phyloP scores from a whole-genome alignment of 1,140 invertebrate genomes.

The Ectropis grisescens region DNA sequence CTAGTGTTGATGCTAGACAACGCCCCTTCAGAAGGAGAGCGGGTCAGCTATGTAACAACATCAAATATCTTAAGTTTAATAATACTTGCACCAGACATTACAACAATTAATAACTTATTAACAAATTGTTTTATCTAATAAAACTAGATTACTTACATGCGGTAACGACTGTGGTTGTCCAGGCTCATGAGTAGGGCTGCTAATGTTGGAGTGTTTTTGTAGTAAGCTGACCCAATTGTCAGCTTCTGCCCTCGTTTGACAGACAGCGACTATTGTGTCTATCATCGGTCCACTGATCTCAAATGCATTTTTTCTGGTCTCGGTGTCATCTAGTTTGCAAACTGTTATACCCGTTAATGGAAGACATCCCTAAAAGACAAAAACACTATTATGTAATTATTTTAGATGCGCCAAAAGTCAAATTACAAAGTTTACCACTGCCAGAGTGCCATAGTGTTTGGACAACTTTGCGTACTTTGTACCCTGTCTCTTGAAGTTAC shows the following conservation, averaged over 20 bases:
- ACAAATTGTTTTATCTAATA: too few species aligned
- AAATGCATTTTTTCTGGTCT: constrained; percentile 89
- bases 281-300: constrained; percentile 94
- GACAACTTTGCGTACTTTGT: too few species aligned
- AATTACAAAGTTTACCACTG: too few species aligned
- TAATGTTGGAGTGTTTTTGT: constrained; percentile 73
- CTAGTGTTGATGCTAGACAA: constrained; percentile 65
- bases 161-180: constrained; percentile 62
- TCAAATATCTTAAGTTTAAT: constrained; percentile 14
- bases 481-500: too few species aligned
- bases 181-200: constrained; percentile 45
- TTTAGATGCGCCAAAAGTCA: too few species aligned
- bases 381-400: constrained; percentile 1
- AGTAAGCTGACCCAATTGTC: constrained; percentile 89
- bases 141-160: constrained; percentile 67
- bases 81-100: too few species aligned
- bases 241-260: constrained; percentile 86
- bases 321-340: constrained; percentile 82
- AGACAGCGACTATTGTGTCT: constrained; percentile 89
- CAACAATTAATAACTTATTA: too few species aligned
- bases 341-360: constrained; percentile 88
- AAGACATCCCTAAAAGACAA: constrained; percentile 83
- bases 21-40: constrained; percentile 63
- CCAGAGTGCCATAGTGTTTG: too few species aligned
- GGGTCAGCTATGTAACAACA: constrained; percentile 57